A percentile compares a stretch with the other conserved stretches of the same genome.
Evolutionary conservation across 1,140 invertebrate species (phyloP).

Genomic region (Dinoponera quadriceps): DNA sequence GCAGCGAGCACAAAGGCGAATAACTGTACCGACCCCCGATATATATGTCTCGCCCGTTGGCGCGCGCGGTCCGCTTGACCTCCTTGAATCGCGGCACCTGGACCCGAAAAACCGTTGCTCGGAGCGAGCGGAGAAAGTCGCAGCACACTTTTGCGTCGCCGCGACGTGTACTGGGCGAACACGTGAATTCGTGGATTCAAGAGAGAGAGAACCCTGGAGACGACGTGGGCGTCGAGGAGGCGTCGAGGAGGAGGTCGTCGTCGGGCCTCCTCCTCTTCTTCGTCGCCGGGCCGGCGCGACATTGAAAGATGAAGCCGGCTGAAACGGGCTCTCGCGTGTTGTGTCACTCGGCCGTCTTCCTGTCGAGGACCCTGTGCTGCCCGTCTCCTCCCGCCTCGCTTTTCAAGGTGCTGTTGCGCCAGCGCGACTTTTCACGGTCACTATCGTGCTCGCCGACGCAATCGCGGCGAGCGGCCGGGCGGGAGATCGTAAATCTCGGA

Average conservation of each 20-base stretch:
- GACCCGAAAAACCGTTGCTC: slow-evolving; percentile 74
- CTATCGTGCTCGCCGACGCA: slow-evolving; percentile 8
- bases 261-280: too few relatives aligned
- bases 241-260: neutral
- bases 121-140: slow-evolving; percentile 72
- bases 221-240: slow-evolving; percentile 28
- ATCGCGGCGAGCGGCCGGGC: neutral
- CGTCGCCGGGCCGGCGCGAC: neutral
- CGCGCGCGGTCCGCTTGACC: slow-evolving; percentile 57
- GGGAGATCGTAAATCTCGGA: slow-evolving; percentile 18
- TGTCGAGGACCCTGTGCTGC: neutral
- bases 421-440: slow-evolving; percentile 52
- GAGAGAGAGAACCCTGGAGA: too few relatives aligned
- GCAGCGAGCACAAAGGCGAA: slow-evolving; percentile 19
- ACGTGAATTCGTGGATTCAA: slow-evolving; percentile 36
- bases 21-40: slow-evolving; percentile 60
- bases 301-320: neutral
- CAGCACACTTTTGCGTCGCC: slow-evolving; percentile 71
- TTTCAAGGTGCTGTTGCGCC: neutral
- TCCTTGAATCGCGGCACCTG: slow-evolving; percentile 62
- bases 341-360: slow-evolving; percentile 22
- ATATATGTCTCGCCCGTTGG: slow-evolving; percentile 1
- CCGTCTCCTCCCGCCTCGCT: slow-evolving; percentile 6
- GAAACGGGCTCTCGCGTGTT: neutral
- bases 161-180: neutral